These are phyloP conservation scores for Hystrix brachyura DNA, from an alignment of 2,113 vertebrate genomes.

Conservation along the genomic window DNA sequence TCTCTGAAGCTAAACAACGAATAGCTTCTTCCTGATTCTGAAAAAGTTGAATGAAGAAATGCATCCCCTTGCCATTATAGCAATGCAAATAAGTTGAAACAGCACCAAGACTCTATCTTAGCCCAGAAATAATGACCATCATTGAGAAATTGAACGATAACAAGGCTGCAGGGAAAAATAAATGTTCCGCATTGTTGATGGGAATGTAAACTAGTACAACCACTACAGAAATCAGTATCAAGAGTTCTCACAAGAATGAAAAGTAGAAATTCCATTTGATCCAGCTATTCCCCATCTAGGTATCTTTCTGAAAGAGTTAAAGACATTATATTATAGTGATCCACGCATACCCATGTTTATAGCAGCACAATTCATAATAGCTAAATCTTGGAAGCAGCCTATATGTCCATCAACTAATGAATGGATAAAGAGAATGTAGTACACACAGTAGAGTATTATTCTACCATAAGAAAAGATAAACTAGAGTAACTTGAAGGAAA, in stretches of 20 bases:
- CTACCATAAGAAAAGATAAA: not conserved
- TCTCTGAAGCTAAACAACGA: not conserved
- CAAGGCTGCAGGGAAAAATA: not conserved
- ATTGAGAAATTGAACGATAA: not conserved
- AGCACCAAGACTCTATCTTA: not conserved
- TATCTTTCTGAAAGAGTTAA: no score
- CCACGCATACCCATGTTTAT: no score
- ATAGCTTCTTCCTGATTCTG: not conserved
- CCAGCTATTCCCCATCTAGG: no score
- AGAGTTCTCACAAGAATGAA: not conserved
- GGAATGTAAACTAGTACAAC: not conserved
- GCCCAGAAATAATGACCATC: not conserved
- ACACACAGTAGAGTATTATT: not conserved
- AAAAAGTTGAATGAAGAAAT: not conserved
- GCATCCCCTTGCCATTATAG: not conserved
- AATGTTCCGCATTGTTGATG: not conserved
- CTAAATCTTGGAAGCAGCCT: no score
- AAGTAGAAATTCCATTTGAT: not conserved
- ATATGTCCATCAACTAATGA: no score
- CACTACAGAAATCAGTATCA: not conserved
- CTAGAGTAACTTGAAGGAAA: not conserved
- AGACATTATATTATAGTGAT: no score
- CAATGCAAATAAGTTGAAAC: not conserved
- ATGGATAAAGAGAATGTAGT: not conserved
- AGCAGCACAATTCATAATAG: no score